Base-by-base conservation (phyloP, 2,797 vertebrate genomes). In the Bradypus variegatus region DNA sequence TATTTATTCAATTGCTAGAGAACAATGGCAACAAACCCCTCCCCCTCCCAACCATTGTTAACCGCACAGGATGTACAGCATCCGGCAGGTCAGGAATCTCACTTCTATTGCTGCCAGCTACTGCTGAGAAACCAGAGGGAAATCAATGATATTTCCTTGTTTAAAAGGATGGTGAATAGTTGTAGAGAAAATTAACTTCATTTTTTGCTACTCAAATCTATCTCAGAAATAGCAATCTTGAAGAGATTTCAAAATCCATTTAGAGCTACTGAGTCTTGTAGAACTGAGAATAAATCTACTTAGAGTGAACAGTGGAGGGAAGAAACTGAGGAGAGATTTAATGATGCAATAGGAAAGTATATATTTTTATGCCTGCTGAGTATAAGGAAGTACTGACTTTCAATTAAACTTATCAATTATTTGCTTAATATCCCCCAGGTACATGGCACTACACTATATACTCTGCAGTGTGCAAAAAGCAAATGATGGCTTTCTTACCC, bases 111-210 rank as follows among this genome's bases (percentile, higher is more conserved):
- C 84, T 87, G 21, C 60, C 48, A 89, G 64, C 36, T 50, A 82
- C 65, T 21, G 6, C 45, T 76, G 73, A 94, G 75, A 94, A 93
- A 82, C 31, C 75, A 89, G 33, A 82, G 64, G 55, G 87, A 96
- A 95, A 93, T 93, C 91, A 91, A 94, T 92, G 60, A 45, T 29
- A 48, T 58, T 21, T 67, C 69, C 91, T 90, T 92, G 78, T 91
- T 93, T 93, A 48, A 91, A 96, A 94, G 78, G 64, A 25, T 33
- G 95, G 16, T 33, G 10, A 88, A 82, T 70, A 27, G 41, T 41
- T 93, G 92, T 53, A 89, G 91, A 94, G 89, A 93, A 91, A 94
- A 92, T 80, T 77, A 89, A 69, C 88, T 87, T 93, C 9, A 85
- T 78, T 92, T 58, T 85, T 36, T 21, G 73, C 21, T 58, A 27